Percentiles rank a stretch among this genome's conserved stretches.
Evolutionary conservation across 53 echinoderm and acorn worm species (phyloP).

Genomic region (Hippasteria phrygiana): DNA sequence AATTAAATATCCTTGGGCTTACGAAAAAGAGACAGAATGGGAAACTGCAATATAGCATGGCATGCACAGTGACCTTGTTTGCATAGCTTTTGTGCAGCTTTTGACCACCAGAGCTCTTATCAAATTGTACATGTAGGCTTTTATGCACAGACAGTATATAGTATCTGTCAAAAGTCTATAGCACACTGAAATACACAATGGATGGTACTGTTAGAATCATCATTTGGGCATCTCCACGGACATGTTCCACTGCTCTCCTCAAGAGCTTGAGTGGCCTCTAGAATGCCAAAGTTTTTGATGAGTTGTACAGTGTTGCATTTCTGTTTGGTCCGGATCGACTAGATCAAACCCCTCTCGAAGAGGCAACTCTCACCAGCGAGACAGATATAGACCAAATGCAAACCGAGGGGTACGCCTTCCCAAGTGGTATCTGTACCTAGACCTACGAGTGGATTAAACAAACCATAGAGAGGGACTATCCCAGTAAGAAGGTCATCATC

Average conservation of each 20-base stretch:
- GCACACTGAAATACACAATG: no score
- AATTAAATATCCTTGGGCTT: no score
- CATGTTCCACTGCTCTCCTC: conserved; percentile 50
- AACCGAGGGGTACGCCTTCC: conserved; percentile 17
- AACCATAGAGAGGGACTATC: conserved; percentile 33
- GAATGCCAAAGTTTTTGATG: conserved; percentile 44
- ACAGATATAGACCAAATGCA: neutral
- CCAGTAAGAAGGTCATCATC: conserved; percentile 12
- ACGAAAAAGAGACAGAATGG: no score
- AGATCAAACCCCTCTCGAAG: neutral
- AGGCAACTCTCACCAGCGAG: neutral
- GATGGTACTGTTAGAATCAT: conserved; percentile 24
- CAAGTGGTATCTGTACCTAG: conserved; percentile 37
- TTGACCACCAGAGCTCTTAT: no score
- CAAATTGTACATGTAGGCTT: no score
- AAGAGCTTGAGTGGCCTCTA: conserved; percentile 22
- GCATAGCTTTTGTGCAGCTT: no score
- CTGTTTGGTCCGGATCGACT: conserved; percentile 31
- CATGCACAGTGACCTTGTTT: no score
- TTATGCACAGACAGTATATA: no score
- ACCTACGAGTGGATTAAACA: conserved; percentile 19
- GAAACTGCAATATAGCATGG: no score
- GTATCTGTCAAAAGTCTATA: no score
- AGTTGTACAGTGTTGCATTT: conserved; percentile 45
- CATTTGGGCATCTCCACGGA: conserved; percentile 28